Base-by-base conservation (phyloP, 2,888 invertebrate species). In the Morpho helenor region DNA sequence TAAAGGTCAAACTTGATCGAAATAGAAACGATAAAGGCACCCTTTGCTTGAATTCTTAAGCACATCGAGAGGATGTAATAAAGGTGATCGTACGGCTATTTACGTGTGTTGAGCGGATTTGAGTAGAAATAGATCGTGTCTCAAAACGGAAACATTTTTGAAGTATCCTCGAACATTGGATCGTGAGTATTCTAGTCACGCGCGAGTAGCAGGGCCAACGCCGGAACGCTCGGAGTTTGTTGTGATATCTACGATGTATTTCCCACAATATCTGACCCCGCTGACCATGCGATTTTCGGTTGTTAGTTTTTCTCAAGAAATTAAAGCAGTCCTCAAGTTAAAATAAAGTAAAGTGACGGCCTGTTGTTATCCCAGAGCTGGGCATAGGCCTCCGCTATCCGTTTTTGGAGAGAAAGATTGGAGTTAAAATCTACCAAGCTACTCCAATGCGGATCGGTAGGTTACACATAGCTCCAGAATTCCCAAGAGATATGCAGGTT, bases 101-200 rank as follows among this genome's bases (percentile, higher is more conserved):
- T 84, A 83, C 79, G 82, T 80, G 79, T 81, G 80, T 82, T 80
- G 79, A 80, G 79, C 74, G 76, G 78, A 77, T 82, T 84, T 77
- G 76, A 74, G 75, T 77, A 80, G 81, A 76, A 77, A 84, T 84
- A 84, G 82, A 85, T 82, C 83, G 80, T 78, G 77, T 82, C 80
- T 85, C 82, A 80, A 79, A 84, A 84, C 80, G 84, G 84, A 83
- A 87, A 85, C 84, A 82, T 87, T 86, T 86, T 76, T 77, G 80
- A 82, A 86, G 86, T 86, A 86, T 84, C 81, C 80, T 76, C 66
- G 78, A 80, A 80, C 79, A 76, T 78, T 71, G 68, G 78, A 77
- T 65, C 75, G 75, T 79, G 73, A 71, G 77, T 76, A 87, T 84
- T 78, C 88, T 72, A 76, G 80, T 85, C 88, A 88, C 88, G 88